Base-by-base conservation (phyloP, 2,113 vertebrate genomes). In the Dryoscopus gambensis region DNA sequence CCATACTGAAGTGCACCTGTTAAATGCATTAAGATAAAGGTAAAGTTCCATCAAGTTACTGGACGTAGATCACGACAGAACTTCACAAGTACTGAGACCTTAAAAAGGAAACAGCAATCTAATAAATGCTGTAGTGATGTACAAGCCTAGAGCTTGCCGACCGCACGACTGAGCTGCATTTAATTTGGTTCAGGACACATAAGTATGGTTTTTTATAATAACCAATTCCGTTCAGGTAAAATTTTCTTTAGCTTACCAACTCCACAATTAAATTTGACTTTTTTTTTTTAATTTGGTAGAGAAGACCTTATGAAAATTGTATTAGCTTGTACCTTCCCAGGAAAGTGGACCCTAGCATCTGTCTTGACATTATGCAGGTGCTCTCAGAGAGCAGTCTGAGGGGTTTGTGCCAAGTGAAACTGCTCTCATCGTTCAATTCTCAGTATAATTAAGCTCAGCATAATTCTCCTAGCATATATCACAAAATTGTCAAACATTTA, bases 81-180 rank as follows among this genome's bases (percentile, higher is more conserved):
- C 30, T n/a, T 80, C 59, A 37, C 4, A 5, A 73, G 84, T 22
- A 84, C 18, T 0, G 1, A 93, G 59, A 93, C 27, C 21, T 75
- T 73, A 60, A 90, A 93, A 63, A 90, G 24, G 25, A 92, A 95
- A 40, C 46, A 67, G 76, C 80, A 93, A 71, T 85, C 56, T 76
- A 55, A 40, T 79, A 90, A 92, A 65, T 31, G 70, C 76, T 89
- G 69, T 68, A 52, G 22, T 37, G 69, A 89, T 87, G 83, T 62
- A 95, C 81, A 89, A 92, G 74, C 67, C 76, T 40, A 68, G 68
- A 94, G 65, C 89, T 89, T 10, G 3, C 62, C 0, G 2, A 57
- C 76, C 12, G 19, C 76, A 87, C 0, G 0, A 92, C 0, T 46
- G 65, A 94, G 60, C 73, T 82, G 73, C 68, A 64, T 49, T 83